These are phyloP conservation scores for Macrocentrus cingulum DNA, from an alignment of 1,140 invertebrate species.

Conservation along the genomic window DNA sequence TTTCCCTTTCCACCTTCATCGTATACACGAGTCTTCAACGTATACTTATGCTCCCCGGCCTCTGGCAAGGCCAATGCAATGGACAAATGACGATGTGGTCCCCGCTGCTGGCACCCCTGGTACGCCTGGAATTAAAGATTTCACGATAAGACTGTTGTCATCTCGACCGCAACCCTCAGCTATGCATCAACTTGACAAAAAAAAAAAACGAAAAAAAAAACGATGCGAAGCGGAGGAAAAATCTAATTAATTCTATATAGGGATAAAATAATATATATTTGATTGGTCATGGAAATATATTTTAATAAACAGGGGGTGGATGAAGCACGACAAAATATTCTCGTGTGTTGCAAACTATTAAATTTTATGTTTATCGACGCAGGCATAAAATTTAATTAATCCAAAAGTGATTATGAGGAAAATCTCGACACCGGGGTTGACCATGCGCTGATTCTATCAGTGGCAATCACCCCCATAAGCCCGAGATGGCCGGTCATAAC, in stretches of 20 bases:
- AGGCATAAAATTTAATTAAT: conserved; percentile 60
- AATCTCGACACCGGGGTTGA: conserved; percentile 34
- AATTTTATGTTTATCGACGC: conserved; percentile 59
- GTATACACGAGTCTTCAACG: conserved; percentile 21
- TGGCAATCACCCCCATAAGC: conserved; percentile 53
- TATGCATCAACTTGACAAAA: conserved; percentile 17
- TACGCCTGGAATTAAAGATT: conserved; percentile 55
- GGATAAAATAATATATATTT: no score
- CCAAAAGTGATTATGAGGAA: conserved; percentile 59
- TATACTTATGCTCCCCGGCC: background rate
- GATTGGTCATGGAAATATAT: no score
- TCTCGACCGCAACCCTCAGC: conserved; percentile 36
- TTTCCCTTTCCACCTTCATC: conserved; percentile 39
- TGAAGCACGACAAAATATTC: no score
- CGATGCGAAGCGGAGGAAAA: conserved; percentile 16
- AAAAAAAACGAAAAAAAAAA: conserved; percentile 8
- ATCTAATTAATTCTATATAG: conserved; percentile 38
- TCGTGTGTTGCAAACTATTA: conserved; percentile 41
- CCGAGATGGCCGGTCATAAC: conserved; percentile 53
- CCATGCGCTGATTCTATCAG: conserved; percentile 54
- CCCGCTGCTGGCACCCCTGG: conserved; percentile 41
- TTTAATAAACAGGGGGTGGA: no score
- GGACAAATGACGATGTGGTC: conserved; percentile 53
- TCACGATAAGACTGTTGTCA: conserved; percentile 56
- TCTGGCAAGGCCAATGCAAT: conserved; percentile 36